phyloP scores from a whole-genome alignment of 35 echinoderm and acorn worm genomes.

The Holothuria glaberrima region DNA sequence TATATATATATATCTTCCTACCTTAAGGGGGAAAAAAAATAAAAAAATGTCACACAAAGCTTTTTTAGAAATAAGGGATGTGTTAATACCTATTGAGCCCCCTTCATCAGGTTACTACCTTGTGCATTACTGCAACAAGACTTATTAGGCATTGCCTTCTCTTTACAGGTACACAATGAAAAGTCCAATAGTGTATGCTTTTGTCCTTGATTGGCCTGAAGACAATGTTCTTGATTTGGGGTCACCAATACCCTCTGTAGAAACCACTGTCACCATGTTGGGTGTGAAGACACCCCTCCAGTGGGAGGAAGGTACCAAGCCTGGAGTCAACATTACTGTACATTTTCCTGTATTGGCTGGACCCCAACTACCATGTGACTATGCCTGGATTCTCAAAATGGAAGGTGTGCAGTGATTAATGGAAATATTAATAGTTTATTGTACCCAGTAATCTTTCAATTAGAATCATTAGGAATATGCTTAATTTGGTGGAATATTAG shows the following conservation, averaged over 20 bases:
- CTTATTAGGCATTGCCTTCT: no score
- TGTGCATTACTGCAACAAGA: no score
- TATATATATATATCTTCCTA: no score
- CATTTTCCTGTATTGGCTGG: conserved; percentile 29
- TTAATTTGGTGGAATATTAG: no score
- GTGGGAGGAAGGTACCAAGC: neutral
- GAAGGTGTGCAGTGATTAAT: conserved; percentile 6
- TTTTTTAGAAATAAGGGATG: no score
- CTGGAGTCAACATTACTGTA: conserved; percentile 44
- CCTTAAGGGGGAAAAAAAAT: no score
- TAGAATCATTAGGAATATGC: neutral
- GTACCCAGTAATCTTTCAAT: neutral
- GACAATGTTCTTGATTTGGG: conserved; percentile 30
- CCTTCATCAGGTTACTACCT: no score
- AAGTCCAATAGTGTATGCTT: conserved; percentile 25
- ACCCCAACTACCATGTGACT: conserved; percentile 46
- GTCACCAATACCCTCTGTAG: neutral
- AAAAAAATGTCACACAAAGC: no score
- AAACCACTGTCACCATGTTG: conserved; percentile 37
- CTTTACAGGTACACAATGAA: conserved; percentile 58
- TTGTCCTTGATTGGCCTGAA: conserved; percentile 50
- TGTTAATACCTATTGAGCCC: no score
- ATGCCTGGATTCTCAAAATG: conserved; percentile 64
- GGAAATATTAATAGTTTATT: neutral
- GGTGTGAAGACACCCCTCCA: neutral